A percentile compares a stretch with the other conserved stretches of the same genome.
phyloP scores from a whole-genome alignment of 2,113 vertebrate species.

The Dendrocopos noguchii region DNA sequence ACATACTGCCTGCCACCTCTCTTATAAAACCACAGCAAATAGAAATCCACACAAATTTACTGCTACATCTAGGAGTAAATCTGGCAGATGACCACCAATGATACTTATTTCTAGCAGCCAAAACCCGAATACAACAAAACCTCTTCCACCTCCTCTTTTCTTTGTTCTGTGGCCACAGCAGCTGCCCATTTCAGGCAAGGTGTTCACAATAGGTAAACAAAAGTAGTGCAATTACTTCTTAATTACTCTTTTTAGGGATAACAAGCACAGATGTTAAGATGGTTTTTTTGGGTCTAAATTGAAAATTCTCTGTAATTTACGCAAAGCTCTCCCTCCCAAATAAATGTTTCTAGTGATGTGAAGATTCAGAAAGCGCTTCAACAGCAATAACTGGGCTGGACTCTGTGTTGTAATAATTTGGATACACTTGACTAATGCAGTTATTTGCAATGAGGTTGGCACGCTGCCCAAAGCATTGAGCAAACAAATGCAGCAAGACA shows the following conservation, averaged over 20 bases:
- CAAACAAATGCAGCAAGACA: conserved; percentile 79
- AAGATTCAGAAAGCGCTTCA: conserved; percentile 80
- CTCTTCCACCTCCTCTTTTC: neutral
- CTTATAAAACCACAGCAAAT: neutral
- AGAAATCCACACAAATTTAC: neutral
- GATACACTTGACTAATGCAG: conserved; percentile 88
- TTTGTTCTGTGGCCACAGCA: neutral
- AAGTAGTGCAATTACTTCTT: conserved; percentile 19
- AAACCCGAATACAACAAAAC: neutral
- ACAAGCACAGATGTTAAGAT: conserved; percentile 38
- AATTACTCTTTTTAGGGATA: conserved; percentile 21
- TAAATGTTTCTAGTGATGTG: conserved; percentile 69
- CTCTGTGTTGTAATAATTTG: conserved; percentile 86
- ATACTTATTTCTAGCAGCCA: neutral
- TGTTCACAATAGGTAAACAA: conserved; percentile 8
- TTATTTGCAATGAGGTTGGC: conserved; percentile 86
- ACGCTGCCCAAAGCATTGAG: conserved; percentile 81
- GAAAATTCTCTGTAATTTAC: conserved; percentile 62
- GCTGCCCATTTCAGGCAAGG: neutral
- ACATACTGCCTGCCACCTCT: neutral
- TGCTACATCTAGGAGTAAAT: neutral
- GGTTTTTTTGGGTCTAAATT: conserved; percentile 49
- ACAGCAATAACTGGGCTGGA: conserved; percentile 83
- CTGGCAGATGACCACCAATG: neutral
- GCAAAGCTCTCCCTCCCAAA: conserved; percentile 66